A percentile compares a stretch with the other conserved stretches of the same genome.
Evolutionary conservation across 1,140 invertebrate genomes (phyloP).

Genomic region (Euglossa dilemma): DNA sequence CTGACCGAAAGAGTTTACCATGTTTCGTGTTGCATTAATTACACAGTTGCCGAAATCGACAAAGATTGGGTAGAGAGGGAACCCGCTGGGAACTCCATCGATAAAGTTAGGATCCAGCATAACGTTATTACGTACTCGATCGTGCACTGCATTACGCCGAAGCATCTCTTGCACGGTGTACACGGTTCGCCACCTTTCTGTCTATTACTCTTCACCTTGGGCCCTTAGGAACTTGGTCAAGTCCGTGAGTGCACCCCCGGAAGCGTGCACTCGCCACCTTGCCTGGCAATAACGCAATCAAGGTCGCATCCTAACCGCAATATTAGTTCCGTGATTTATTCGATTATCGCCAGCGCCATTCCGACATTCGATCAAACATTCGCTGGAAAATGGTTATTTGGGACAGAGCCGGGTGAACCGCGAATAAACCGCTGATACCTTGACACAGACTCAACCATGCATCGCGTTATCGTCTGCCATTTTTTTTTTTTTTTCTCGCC

Average conservation of each 20-base stretch:
- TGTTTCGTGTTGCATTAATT: conserved; percentile 4
- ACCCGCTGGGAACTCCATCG: conserved; percentile 22
- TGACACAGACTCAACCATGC: background rate
- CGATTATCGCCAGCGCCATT: background rate
- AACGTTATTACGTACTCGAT: conserved; percentile 56
- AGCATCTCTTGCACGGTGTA: conserved; percentile 31
- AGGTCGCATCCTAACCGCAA: conserved; percentile 1
- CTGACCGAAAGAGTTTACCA: background rate
- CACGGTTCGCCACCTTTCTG: conserved; percentile 45
- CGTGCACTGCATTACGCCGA: conserved; percentile 55
- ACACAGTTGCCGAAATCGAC: background rate
- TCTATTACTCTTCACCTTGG: conserved; percentile 67
- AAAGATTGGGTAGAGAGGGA: conserved; percentile 13
- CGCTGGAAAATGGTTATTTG: background rate
- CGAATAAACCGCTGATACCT: background rate
- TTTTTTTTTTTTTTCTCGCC: too few relatives aligned
- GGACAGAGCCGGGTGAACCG: background rate
- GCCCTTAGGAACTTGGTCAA: conserved; percentile 61
- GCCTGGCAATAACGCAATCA: conserved; percentile 37
- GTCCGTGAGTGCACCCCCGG: conserved; percentile 55
- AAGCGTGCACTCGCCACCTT: conserved; percentile 27
- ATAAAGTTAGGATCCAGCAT: conserved; percentile 61
- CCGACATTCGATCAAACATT: conserved; percentile 19
- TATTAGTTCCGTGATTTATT: conserved; percentile 30
- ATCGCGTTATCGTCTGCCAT: background rate